These are phyloP conservation scores for Crotalus helleri DNA, from an alignment of 2,113 vertebrate genomes.

Conservation along the genomic window DNA sequence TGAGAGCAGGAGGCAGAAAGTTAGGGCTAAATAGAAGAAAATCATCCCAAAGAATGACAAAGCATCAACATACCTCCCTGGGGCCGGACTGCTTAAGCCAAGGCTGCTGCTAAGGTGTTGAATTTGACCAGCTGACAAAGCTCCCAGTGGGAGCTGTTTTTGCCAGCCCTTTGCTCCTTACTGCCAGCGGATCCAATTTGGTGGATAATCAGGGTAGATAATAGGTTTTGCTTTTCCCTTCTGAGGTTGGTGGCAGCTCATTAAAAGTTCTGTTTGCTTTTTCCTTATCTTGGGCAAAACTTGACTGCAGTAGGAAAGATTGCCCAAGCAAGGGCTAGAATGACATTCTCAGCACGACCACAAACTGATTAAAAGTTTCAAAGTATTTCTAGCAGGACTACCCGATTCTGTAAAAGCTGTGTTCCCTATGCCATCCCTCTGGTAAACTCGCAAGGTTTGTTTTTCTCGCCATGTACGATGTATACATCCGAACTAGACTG, in stretches of 20 bases:
- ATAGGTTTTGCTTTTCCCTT: constrained; percentile 3
- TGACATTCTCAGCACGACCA: background rate
- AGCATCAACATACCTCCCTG: background rate
- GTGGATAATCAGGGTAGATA: constrained; percentile 3
- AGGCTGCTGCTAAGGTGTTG: background rate
- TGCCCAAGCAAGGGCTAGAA: background rate
- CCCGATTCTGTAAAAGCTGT: no score
- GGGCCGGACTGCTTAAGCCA: background rate
- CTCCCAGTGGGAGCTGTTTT: background rate
- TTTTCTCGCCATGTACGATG: no score
- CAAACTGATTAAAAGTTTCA: background rate
- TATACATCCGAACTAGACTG: no score
- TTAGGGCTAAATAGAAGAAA: background rate
- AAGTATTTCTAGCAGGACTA: no score
- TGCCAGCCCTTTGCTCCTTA: background rate
- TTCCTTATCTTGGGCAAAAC: background rate
- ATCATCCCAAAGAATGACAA: background rate
- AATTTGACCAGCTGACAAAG: background rate
- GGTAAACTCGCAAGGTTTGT: no score
- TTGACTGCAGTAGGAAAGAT: background rate
- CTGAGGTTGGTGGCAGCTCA: background rate
- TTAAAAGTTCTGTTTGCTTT: constrained; percentile 17
- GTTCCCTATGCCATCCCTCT: no score
- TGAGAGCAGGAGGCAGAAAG: background rate
- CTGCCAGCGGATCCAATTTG: background rate